Evolutionary conservation across 2,888 invertebrate species (phyloP).

Genomic region (Anarsia innoxiella): DNA sequence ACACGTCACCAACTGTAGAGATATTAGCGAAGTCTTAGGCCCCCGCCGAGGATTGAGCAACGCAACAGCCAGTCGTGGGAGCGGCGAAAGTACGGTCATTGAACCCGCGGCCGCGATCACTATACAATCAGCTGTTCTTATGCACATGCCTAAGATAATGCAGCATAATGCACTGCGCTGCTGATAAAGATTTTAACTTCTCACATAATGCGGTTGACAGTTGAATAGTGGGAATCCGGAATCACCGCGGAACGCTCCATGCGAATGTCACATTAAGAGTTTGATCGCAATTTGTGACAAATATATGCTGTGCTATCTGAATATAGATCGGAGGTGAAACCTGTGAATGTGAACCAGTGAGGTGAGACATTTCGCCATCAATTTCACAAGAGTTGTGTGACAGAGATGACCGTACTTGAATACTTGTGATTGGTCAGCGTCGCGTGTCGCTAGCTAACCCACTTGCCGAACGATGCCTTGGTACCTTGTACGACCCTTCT

Average conservation of each 20-base stretch:
- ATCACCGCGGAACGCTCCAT: slow-evolving; percentile 7
- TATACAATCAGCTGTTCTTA: slow-evolving; percentile 68
- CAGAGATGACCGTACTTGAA: slow-evolving; percentile 30
- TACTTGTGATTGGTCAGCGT: too few relatives aligned
- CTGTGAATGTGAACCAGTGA: too few relatives aligned
- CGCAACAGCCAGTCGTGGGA: slow-evolving; percentile 53
- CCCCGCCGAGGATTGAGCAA: slow-evolving; percentile 50
- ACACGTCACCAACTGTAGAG: slow-evolving; percentile 14
- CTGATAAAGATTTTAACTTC: slow-evolving; percentile 13
- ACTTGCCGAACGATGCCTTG: slow-evolving; percentile 39
- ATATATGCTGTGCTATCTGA: too few relatives aligned
- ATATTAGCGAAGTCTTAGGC: slow-evolving; percentile 40
- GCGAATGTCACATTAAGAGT: slow-evolving; percentile 19
- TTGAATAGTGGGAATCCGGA: slow-evolving; percentile 13
- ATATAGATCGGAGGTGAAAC: slow-evolving; percentile 41
- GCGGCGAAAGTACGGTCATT: slow-evolving; percentile 70
- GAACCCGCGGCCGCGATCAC: slow-evolving; percentile 53
- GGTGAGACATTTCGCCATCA: slow-evolving; percentile 29
- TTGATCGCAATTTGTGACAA: slow-evolving; percentile 29
- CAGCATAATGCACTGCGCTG: slow-evolving; percentile 32
- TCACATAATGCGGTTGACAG: slow-evolving; percentile 10
- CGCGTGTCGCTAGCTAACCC: slow-evolving; percentile 47
- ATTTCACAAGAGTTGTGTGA: slow-evolving; percentile 28
- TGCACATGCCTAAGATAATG: slow-evolving; percentile 30
- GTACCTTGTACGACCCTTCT: slow-evolving; percentile 50